Base-by-base conservation (phyloP, 2,888 invertebrate species). In the Lasius platythorax region DNA sequence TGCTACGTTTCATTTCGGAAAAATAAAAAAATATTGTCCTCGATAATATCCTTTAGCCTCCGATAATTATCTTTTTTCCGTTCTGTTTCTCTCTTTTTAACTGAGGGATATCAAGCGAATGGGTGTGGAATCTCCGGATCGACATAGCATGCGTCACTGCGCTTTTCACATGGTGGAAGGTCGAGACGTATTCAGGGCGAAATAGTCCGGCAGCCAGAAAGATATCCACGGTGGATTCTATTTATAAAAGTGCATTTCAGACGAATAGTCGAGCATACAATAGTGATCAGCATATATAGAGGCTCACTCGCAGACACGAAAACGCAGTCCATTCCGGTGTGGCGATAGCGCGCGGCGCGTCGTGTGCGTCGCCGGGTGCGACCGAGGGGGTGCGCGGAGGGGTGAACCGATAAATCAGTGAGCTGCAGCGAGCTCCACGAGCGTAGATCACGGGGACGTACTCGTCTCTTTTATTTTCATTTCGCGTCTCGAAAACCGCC, bases 201-300 rank as follows among this genome's bases (percentile, higher is more conserved):
- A 46, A 72, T 72, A 72, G 61, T 37, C 37, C 72, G 79, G 33
- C 70, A 46, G 72, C 50, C 72, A 58, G 79, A 72, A n/a, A 72
- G 72, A 81, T 81, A 72, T 81, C 79, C 72, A 43, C 79, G 72
- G 79, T 79, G 79, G 12, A 72, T 81, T 81, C 91, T 91, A 91
- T 91, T 91, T 91, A 92, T 91, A 91, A 91, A 91, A 90, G 86
- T 92, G 92, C 92, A 91, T 91, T 86, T 91, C 88, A 83, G 84
- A 88, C 86, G 86, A 64, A 91, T 83, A 87, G 85, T 84, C 85
- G 84, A 63, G 85, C 86, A 81, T 70, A 91, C 88, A 91, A 92
- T 91, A 91, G 92, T 86, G 92, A 89, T 82, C 70, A 70, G 82
- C 82, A 37, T 37, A 37, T 37, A 72, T 83, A 81, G 82, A 76